Base-by-base conservation (phyloP, 35 echinoderm and acorn worm genomes). In the Anneissia japonica region DNA sequence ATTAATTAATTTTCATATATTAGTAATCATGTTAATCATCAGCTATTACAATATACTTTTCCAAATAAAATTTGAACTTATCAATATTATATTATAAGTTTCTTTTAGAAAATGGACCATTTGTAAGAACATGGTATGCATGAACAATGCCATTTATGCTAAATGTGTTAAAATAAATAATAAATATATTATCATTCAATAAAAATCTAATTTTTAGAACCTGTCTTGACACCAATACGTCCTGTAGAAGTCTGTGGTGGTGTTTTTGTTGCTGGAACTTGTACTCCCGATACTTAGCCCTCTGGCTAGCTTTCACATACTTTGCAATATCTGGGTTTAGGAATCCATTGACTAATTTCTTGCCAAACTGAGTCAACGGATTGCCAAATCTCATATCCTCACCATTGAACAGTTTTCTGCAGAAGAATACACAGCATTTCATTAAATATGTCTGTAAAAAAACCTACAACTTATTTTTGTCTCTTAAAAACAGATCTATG, bases 381-480 rank as follows among this genome's bases (percentile, higher is more conserved):
- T 89, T 93, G 75, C 91, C 91, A 39, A 93, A 93, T 77, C 81
- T 84, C 46, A 93, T 85, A 76, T 93, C 89, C 7, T 89, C 91
- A 19, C 87, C 82, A 0, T 64, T 81, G 81, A 93, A 93, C 34
- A 93, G 83, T 74, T 77, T 46, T 56, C 90, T 91, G 55, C 34
- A 40, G 45, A 43, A 76, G 13, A 0, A 5, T 29, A 84, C 23
- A 64, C n/a, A n/a, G n/a, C n/a, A n/a, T n/a, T n/a, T n/a, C n/a
- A 76, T 76, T 30, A 76, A 11, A 5, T 76, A 76, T 76, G 33
- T 7, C 33, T 76, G 26, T 76, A 29, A 10, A 29, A 76, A 76
- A 13, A 56, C 46, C 26, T 13, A 26, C 26, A 56, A 56, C 11
- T 56, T 56, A 56, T 56, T 56, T 11, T 56, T 26, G 26, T 56